Evolutionary conservation across 2,797 vertebrate genomes (phyloP).

Genomic region (Ficedula albicollis): DNA sequence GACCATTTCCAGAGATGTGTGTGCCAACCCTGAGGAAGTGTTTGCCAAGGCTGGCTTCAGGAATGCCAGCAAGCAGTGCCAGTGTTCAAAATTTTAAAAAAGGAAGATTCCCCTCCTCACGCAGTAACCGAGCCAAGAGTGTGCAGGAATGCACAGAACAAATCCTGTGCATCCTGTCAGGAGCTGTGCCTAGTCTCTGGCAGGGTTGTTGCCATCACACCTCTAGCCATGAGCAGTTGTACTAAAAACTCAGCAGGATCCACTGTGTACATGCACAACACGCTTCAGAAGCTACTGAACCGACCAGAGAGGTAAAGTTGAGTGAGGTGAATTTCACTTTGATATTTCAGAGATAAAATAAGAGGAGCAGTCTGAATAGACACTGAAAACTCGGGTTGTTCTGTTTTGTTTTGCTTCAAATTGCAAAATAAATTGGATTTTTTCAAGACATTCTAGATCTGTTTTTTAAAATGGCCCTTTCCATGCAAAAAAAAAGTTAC

Average conservation of each 20-base stretch:
- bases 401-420: not conserved
- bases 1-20: not conserved
- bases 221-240: not conserved
- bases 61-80: not conserved
- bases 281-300: not conserved
- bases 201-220: not conserved
- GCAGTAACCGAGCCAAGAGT: not conserved
- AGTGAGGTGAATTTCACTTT: not conserved
- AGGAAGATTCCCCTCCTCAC: not conserved
- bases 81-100: not conserved
- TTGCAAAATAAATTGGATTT: not conserved
- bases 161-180: not conserved
- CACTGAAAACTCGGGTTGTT: not conserved
- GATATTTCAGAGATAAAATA: not conserved
- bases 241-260: not conserved
- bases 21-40: accelerated
- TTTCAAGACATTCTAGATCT: not conserved
- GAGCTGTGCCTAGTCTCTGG: not conserved
- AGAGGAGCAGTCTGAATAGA: not conserved
- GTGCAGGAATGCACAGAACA: not conserved
- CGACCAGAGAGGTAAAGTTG: not conserved
- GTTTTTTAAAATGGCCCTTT: not conserved
- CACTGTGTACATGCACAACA: not conserved
- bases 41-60: not conserved
- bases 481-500: not conserved